Base-by-base conservation (phyloP, 2,888 invertebrate genomes). In the Tenthredo livida region DNA sequence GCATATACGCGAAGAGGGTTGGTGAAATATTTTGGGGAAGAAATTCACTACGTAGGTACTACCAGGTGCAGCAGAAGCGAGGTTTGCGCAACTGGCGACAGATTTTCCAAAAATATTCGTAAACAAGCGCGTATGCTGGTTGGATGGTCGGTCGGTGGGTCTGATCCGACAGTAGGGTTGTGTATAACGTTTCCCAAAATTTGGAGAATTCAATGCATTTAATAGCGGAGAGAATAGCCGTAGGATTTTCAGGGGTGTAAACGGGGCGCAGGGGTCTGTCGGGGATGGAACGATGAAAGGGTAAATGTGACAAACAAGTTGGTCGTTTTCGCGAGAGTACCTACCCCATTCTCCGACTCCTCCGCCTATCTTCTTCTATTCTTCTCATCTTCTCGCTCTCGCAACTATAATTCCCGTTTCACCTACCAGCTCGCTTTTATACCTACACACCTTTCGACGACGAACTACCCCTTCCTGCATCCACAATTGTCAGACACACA, bases 101-200 rank as follows among this genome's bases (percentile, higher is more conserved):
- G 91, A 92, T 92, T 91, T 90, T 90, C 88, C 87, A 89, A 91
- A 91, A 92, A 91, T 90, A 90, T 88, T 86, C 88, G 90, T 92
- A 92, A 93, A 93, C 92, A 92, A 89, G 88, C 92, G 93, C 93
- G 92, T 93, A 93, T 93, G 91, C 86, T 88, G 86, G 78, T n/a
- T 37, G 37, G n/a, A 4, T 33, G n/a, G n/a, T n/a, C n/a, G n/a
- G n/a, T n/a, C 1, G 37, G 37, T 37, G 54, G 54, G 6, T 54
- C 17, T n/a, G 54, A 54, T 54, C 54, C 17, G n/a, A 17, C n/a
- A 1, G n/a, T 54, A 54, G 54, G 54, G 54, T 54, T 54, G 54
- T 54, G n/a, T 54, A n/a, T n/a, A n/a, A 37, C 33, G 86, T 86
- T 89, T 88, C 88, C 88, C 17, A 84, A 84, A 84, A 84, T 84